Evolutionary conservation across 2,888 invertebrate genomes (phyloP).

Genomic region (Zaprionus lineosus): DNA sequence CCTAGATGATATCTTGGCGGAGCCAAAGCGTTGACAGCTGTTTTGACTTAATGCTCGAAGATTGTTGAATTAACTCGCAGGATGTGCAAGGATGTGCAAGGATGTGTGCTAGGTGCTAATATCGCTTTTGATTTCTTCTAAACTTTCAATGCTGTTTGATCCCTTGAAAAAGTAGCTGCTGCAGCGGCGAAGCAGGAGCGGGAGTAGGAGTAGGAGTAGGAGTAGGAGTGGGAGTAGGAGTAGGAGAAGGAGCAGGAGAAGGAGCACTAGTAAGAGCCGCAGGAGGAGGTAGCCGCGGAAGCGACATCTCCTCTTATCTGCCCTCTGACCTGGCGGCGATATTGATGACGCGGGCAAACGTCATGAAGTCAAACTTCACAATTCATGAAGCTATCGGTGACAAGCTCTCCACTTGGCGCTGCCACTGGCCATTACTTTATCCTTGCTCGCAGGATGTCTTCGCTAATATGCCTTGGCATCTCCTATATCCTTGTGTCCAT

Average conservation of each 20-base stretch:
- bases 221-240: too few relatives aligned
- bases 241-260: not conserved
- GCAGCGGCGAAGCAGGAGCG: too few relatives aligned
- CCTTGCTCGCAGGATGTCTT: conserved; percentile 62
- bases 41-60: conserved; percentile 33
- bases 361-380: conserved; percentile 50
- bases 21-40: conserved; percentile 48
- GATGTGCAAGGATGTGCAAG: not conserved
- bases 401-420: conserved; percentile 14
- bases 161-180: too few relatives aligned
- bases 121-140: too few relatives aligned
- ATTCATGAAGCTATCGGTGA: conserved; percentile 54
- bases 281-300: too few relatives aligned
- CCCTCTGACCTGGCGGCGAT: conserved; percentile 25
- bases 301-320: too few relatives aligned
- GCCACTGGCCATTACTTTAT: conserved; percentile 66
- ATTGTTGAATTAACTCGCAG: conserved; percentile 26
- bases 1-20: conserved; percentile 35
- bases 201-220: too few relatives aligned
- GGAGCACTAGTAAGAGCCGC: too few relatives aligned
- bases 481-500: conserved; percentile 18
- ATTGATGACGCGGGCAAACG: conserved; percentile 47
- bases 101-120: not conserved
- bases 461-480: conserved; percentile 64
- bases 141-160: conserved; percentile 30